Conservation (phyloP, 2,888 invertebrate genomes). For the Epistrophe eligans region DNA sequence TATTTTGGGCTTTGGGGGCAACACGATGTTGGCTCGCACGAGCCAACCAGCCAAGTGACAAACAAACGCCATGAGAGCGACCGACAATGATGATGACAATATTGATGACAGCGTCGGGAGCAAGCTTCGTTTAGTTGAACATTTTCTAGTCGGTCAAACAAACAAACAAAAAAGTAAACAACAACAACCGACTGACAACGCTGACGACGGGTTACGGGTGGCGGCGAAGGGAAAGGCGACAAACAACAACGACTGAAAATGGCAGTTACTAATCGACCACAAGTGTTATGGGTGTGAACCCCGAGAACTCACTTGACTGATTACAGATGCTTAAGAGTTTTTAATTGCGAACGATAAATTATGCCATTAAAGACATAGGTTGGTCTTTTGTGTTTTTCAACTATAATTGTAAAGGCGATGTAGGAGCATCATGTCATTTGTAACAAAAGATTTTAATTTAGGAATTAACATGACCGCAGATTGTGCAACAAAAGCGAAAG, state of each 20-base stretch:
- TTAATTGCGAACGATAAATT: slow-evolving; percentile 68
- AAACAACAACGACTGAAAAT: not conserved
- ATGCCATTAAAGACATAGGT: slow-evolving; percentile 30
- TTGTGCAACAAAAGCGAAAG: slow-evolving; percentile 11
- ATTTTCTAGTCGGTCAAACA: not conserved
- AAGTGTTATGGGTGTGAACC: slow-evolving; percentile 68
- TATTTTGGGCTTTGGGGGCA: slow-evolving; percentile 51
- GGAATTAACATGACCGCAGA: not conserved
- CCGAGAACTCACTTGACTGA: slow-evolving; percentile 62
- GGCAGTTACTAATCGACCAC: slow-evolving; percentile 73
- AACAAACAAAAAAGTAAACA: not conserved
- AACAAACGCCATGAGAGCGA: slow-evolving; percentile 51
- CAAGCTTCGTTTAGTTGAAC: slow-evolving; percentile 17
- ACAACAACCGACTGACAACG: not conserved
- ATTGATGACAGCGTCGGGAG: slow-evolving; percentile 69
- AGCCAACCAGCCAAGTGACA: slow-evolving; percentile 72
- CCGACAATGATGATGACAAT: slow-evolving; percentile 63
- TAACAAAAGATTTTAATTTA: slow-evolving; percentile 7
- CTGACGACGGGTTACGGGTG: not conserved
- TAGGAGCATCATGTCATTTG: slow-evolving; percentile 20
- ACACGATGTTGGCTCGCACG: slow-evolving; percentile 72
- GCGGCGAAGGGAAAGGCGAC: not conserved
- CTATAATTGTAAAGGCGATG: slow-evolving; percentile 6
- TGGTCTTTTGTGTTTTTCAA: slow-evolving; percentile 6
- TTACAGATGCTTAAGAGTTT: slow-evolving; percentile 67